Conservation (phyloP, 2,113 vertebrate species). For the Calonectris borealis region DNA sequence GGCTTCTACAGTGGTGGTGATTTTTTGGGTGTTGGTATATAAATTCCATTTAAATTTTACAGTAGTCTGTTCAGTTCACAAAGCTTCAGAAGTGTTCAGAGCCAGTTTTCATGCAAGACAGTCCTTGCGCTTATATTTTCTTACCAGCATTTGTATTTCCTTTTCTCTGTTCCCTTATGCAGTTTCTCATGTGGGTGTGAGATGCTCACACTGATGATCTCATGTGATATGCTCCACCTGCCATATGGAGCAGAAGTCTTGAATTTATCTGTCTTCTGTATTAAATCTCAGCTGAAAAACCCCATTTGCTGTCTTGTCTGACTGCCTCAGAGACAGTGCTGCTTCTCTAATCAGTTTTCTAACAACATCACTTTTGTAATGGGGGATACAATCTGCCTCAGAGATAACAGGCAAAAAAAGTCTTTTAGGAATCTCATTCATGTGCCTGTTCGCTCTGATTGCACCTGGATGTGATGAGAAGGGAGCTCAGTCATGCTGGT, state of each 20-base stretch:
- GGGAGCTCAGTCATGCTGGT: accelerated
- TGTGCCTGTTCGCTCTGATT: background rate
- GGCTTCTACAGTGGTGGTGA: background rate
- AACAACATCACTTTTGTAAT: background rate
- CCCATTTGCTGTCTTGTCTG: background rate
- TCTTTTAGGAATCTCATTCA: background rate
- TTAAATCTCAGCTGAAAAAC: background rate
- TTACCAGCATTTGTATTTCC: background rate
- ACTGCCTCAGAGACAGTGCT: background rate
- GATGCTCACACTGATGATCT: background rate
- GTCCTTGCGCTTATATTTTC: background rate
- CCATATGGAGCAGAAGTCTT: constrained; percentile 18
- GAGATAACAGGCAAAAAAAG: background rate
- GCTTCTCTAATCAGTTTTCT: background rate
- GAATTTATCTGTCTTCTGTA: background rate
- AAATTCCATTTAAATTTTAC: background rate
- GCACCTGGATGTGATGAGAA: background rate
- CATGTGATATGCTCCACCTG: background rate
- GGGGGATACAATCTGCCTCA: background rate
- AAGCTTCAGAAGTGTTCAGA: background rate
- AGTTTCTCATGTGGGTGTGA: background rate
- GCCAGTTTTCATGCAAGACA: background rate
- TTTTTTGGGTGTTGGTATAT: background rate
- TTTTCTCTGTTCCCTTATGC: background rate
- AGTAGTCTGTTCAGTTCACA: background rate